Base-by-base conservation (phyloP, 2,113 vertebrate genomes). In the Asarcornis scutulata region DNA sequence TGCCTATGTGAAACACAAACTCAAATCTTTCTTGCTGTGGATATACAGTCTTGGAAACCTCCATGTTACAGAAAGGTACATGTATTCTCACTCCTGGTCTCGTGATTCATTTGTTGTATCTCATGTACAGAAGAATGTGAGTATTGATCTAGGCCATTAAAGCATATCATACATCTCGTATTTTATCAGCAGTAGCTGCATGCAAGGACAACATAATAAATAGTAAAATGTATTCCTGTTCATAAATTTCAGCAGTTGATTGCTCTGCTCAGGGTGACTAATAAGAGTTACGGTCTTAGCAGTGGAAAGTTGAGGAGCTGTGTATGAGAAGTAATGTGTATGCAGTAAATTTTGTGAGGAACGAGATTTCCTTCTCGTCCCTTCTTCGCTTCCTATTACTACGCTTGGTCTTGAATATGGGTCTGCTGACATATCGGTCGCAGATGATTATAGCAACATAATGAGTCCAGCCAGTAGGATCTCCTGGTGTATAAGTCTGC, bases 121-220 rank as follows among this genome's bases (percentile, higher is more conserved):
- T 80, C 18, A 22, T 11, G 53, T 83, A 58, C n/a, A 59, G 52
- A 89, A 23, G 29, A 90, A 74, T 73, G 60, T 36, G 63, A 66
- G 23, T 84, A 80, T 95, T 81, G 72, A 96, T 94, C 59, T 66
- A 75, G 60, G 55, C 56, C 80, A 42, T 89, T 84, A 89, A 91
- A 94, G 80, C 8, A 11, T 36, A 78, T 29, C 48, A 79, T 60
- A 22, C 12, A 82, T 82, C 27, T 62, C 21, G 69, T 81, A 58
- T 91, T 96, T 93, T 83, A 88, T 63, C 79, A 88, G 48, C 58
- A 77, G 42, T 76, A 64, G 23, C n/a, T 89, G 22, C 73, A 53
- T n/a, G 50, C 42, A 63, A 93, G 20, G 63, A 67, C 62, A 95
- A 17, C 42, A 44, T 56, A 71, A 93, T 77, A 88, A 81, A 92